Percentiles rank a stretch among this genome's conserved stretches.
Conservation (phyloP, 1,140 invertebrate species). For the Lasioglossum albipes region DNA sequence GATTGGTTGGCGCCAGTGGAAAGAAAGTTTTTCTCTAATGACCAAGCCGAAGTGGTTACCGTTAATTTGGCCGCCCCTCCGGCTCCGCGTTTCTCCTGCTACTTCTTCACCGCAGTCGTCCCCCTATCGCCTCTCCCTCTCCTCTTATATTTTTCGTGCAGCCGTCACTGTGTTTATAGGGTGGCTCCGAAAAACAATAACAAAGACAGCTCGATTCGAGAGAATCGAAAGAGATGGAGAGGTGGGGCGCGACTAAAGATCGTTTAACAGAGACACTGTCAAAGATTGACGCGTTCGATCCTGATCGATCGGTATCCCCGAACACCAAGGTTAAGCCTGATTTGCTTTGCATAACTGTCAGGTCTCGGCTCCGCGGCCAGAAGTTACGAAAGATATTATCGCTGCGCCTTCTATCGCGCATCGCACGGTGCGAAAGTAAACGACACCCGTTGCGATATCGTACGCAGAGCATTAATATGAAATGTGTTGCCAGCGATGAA, state of each 20-base stretch:
- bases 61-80: slow-evolving; percentile 72
- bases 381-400: slow-evolving; percentile 43
- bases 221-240: not conserved
- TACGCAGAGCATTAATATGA: slow-evolving; percentile 22
- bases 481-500: slow-evolving; percentile 12
- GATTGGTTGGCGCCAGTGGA: slow-evolving; percentile 70
- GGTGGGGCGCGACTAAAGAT: slow-evolving; percentile 9
- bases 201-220: not conserved
- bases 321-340: slow-evolving; percentile 28
- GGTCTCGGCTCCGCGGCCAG: slow-evolving; percentile 13
- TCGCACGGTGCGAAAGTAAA: not conserved
- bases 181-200: slow-evolving; percentile 76
- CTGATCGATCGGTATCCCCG: slow-evolving; percentile 36
- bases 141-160: slow-evolving; percentile 39
- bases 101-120: slow-evolving; percentile 49
- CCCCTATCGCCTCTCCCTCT: slow-evolving; percentile 20
- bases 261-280: slow-evolving; percentile 38
- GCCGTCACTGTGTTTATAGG: slow-evolving; percentile 67
- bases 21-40: slow-evolving; percentile 75
- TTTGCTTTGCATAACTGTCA: slow-evolving; percentile 41
- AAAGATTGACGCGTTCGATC: slow-evolving; percentile 38
- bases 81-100: not conserved
- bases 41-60: slow-evolving; percentile 72
- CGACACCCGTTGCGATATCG: slow-evolving; percentile 7
- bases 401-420: slow-evolving; percentile 8